phyloP scores from a whole-genome alignment of 2,797 vertebrate species.

The Ispidina lecontei region DNA sequence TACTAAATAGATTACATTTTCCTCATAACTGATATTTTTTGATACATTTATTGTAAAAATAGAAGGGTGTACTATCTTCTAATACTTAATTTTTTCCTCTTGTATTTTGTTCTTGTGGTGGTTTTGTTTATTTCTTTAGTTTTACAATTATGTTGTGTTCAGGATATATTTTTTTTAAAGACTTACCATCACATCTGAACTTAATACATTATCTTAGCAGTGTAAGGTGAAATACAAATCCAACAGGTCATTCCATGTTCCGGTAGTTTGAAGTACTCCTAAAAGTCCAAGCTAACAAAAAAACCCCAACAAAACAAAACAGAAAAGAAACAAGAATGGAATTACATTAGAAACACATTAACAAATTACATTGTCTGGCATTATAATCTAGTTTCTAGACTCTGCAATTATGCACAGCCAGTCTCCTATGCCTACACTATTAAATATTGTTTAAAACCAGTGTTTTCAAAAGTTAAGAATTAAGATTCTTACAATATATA shows the following conservation, averaged over 20 bases:
- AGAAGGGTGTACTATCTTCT: background rate
- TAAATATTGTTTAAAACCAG: background rate
- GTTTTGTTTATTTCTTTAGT: background rate
- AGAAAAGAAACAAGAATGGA: background rate
- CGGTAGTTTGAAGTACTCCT: background rate
- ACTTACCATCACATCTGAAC: background rate
- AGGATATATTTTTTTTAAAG: background rate
- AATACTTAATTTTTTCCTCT: background rate
- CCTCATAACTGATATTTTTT: background rate
- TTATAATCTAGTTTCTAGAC: background rate
- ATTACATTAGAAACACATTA: background rate
- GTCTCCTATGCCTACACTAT: background rate
- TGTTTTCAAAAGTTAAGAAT: background rate
- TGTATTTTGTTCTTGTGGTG: background rate
- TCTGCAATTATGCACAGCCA: background rate
- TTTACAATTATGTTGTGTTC: background rate
- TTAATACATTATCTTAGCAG: background rate
- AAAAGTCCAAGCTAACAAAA: background rate
- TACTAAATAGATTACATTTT: background rate
- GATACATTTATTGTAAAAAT: fast-evolving
- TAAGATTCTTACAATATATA: background rate
- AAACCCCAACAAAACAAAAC: background rate
- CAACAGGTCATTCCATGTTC: background rate
- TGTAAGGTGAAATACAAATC: background rate
- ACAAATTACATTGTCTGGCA: background rate